Conservation (phyloP, 2,888 invertebrate species). For the Bombylius major region DNA sequence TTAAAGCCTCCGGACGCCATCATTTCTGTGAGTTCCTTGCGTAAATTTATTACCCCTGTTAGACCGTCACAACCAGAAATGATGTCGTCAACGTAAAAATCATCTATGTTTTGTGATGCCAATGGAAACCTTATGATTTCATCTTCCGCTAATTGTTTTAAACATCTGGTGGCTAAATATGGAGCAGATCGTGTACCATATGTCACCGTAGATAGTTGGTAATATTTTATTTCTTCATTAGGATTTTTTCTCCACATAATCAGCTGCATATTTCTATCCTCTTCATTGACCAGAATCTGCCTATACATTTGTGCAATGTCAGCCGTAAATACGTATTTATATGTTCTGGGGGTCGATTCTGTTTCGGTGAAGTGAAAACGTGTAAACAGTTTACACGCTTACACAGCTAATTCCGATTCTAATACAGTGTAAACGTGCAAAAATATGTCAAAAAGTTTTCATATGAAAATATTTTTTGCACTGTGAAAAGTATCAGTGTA, state of each 20-base stretch:
- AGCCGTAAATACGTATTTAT: conserved; percentile 16
- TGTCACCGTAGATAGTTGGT: conserved; percentile 21
- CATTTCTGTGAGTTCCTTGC: background rate
- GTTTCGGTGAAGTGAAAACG: too few species aligned
- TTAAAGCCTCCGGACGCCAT: too few species aligned
- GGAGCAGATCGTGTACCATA: conserved; percentile 3
- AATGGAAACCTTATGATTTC: background rate
- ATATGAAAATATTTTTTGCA: too few species aligned
- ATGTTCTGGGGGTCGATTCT: too few species aligned
- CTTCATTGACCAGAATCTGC: background rate
- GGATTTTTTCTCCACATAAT: background rate
- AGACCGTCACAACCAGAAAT: conserved; percentile 10
- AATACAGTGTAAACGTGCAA: too few species aligned
- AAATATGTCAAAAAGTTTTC: too few species aligned
- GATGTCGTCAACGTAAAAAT: conserved; percentile 17
- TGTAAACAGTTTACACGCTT: too few species aligned
- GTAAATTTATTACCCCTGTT: background rate
- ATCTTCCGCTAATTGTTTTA: background rate
- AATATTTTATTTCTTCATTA: conserved; percentile 23
- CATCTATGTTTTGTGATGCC: conserved; percentile 9
- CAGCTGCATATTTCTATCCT: background rate
- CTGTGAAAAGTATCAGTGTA: too few species aligned
- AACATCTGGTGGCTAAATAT: background rate
- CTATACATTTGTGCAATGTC: conserved; percentile 13
- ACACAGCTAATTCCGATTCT: too few species aligned